phyloP scores from a whole-genome alignment of 2,888 invertebrate species.

The Steinernema hermaphroditum region DNA sequence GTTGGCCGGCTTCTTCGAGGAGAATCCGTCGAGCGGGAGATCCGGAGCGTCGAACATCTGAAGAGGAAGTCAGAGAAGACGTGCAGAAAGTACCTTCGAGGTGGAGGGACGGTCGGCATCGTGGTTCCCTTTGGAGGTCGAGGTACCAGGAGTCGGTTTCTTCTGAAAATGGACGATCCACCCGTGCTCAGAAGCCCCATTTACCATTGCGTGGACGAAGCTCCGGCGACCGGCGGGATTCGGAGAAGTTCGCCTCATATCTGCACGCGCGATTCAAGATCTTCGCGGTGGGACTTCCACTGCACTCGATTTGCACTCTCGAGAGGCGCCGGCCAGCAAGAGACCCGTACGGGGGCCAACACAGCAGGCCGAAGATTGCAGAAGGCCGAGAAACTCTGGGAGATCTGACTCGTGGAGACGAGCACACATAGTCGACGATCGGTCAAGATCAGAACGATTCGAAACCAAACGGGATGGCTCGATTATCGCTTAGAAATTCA shows the following conservation, averaged over 20 bases:
- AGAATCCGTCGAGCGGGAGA: conserved; percentile 9
- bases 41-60: conserved; percentile 1
- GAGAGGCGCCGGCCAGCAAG: not conserved
- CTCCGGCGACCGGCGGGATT: not conserved
- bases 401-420: too few relatives aligned
- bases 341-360: too few relatives aligned
- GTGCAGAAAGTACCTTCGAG: not conserved
- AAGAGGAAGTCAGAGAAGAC: not conserved
- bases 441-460: too few relatives aligned
- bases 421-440: too few relatives aligned
- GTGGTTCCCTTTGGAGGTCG: not conserved
- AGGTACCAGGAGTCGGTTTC: not conserved
- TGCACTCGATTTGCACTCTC: conserved; percentile 29
- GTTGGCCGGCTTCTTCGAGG: not conserved
- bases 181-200: not conserved
- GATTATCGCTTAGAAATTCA: too few relatives aligned
- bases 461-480: too few relatives aligned
- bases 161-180: too few relatives aligned
- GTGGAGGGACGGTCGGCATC: not conserved
- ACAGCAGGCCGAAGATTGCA: too few relatives aligned
- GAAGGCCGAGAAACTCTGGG: too few relatives aligned
- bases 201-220: not conserved
- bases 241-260: conserved; percentile 9
- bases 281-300: conserved; percentile 10
- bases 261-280: not conserved